Conservation (phyloP, 1,140 invertebrate genomes). For the Drosophila repletoides region DNA sequence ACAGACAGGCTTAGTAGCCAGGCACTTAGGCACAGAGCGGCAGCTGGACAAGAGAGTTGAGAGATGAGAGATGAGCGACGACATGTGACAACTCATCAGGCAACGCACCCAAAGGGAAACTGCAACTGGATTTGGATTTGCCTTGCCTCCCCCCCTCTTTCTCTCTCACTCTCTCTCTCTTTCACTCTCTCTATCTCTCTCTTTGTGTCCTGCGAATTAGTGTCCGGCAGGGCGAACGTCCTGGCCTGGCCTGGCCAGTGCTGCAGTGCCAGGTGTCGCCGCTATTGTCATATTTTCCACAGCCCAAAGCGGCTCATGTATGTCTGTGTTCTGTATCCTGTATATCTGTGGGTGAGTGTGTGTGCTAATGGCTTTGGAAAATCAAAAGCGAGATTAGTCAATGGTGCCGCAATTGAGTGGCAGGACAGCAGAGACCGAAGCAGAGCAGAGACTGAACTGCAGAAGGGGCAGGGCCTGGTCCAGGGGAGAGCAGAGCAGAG, state of each 20-base stretch:
- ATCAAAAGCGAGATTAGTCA: conserved; percentile 58
- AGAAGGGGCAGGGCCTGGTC: too few relatives aligned
- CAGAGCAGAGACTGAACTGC: too few relatives aligned
- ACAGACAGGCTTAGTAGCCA: conserved; percentile 27
- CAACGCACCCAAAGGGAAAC: conserved; percentile 50
- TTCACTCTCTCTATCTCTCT: not conserved
- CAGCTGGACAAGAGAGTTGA: conserved; percentile 1
- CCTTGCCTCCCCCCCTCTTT: not conserved
- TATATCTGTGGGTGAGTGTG: conserved; percentile 9
- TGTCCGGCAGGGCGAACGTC: conserved; percentile 30
- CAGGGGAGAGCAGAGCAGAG: too few relatives aligned
- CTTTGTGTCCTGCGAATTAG: conserved; percentile 46
- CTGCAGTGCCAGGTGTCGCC: conserved; percentile 29
- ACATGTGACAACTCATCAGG: conserved; percentile 74
- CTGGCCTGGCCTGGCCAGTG: too few relatives aligned
- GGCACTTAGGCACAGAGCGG: conserved; percentile 48
- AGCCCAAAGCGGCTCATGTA: conserved; percentile 14
- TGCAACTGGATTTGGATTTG: conserved; percentile 13
- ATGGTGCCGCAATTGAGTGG: conserved; percentile 53
- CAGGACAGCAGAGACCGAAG: conserved; percentile 29
- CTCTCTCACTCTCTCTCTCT: not conserved
- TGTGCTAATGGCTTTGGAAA: conserved; percentile 57
- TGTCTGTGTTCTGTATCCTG: not conserved
- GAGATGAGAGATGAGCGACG: conserved; percentile 39
- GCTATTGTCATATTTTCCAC: conserved; percentile 52